A percentile compares a stretch with the other conserved stretches of the same genome.
These are phyloP conservation scores for Brotula barbata DNA, from an alignment of 2,797 vertebrate genomes.

Conservation along the genomic window DNA sequence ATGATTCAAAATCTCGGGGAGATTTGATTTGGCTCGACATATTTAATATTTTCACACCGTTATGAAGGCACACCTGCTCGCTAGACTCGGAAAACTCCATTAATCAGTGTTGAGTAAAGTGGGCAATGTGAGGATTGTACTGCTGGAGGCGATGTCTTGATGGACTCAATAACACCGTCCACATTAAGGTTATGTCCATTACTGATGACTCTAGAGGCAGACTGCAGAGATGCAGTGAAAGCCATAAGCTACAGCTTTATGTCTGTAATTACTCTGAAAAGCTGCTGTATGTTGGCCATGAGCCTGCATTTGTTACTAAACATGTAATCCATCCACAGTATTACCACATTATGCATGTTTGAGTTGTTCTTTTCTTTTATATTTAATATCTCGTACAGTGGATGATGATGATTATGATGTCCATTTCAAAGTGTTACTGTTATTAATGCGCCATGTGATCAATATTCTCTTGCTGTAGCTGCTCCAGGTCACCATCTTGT, in stretches of 20 bases:
- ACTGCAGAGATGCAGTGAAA: slow-evolving; percentile 13
- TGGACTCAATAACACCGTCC: slow-evolving; percentile 9
- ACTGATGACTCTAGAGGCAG: neutral
- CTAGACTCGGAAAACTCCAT: slow-evolving; percentile 22
- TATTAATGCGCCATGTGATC: no score
- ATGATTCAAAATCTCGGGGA: slow-evolving; percentile 38
- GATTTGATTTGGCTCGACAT: slow-evolving; percentile 2
- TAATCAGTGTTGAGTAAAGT: slow-evolving; percentile 8
- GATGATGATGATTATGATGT: no score
- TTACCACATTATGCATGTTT: no score
- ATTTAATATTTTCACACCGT: slow-evolving; percentile 32
- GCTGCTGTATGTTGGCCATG: neutral
- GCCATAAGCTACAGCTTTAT: slow-evolving; percentile 20
- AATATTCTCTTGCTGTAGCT: no score
- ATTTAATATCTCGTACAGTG: no score
- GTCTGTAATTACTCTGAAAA: slow-evolving; percentile 28
- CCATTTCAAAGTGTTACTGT: no score
- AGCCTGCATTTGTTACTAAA: neutral
- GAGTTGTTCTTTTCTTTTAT: no score
- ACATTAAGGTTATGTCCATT: slow-evolving; percentile 19
- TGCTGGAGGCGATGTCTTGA: slow-evolving; percentile 4
- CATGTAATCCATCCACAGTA: no score
- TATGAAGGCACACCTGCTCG: neutral
- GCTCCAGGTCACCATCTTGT: no score
- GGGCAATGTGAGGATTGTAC: slow-evolving; percentile 3